phyloP scores from a whole-genome alignment of 2,113 vertebrate species.

The Struthidea cinerea region DNA sequence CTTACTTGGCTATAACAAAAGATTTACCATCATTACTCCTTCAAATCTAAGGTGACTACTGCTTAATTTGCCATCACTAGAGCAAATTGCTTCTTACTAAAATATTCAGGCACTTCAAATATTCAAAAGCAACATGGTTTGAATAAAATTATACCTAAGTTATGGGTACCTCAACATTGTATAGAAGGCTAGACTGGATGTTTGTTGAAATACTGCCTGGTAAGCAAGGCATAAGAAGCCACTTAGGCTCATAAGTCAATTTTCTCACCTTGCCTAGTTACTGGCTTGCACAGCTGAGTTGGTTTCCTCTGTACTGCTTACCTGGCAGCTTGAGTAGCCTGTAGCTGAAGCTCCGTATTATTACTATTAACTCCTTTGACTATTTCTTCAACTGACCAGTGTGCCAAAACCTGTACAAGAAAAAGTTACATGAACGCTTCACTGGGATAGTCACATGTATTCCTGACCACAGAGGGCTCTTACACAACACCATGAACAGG shows the following conservation, averaged over 20 bases:
- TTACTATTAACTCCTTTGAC: conserved; percentile 78
- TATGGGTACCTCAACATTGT: neutral
- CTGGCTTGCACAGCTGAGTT: neutral
- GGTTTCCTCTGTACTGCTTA: conserved; percentile 39
- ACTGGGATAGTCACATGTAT: rapidly evolving
- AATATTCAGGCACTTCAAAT: neutral
- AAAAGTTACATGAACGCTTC: neutral
- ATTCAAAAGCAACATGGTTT: neutral
- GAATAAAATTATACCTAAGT: neutral
- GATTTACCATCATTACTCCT: neutral
- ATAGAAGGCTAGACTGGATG: neutral
- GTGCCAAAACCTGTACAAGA: conserved; percentile 71
- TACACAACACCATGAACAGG: rapidly evolving
- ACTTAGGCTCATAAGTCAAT: neutral
- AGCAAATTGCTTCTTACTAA: neutral
- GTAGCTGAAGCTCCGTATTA: conserved; percentile 79
- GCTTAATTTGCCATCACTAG: neutral
- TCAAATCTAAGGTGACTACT: neutral
- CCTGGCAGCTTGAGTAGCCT: conserved; percentile 90
- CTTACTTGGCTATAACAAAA: neutral
- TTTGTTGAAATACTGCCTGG: neutral
- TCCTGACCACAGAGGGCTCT: neutral
- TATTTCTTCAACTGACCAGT: conserved; percentile 89
- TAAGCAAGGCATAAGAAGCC: neutral
- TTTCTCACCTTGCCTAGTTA: neutral